Conservation (phyloP, 2,113 vertebrate species). For the Sarotherodon lohbergeri region DNA sequence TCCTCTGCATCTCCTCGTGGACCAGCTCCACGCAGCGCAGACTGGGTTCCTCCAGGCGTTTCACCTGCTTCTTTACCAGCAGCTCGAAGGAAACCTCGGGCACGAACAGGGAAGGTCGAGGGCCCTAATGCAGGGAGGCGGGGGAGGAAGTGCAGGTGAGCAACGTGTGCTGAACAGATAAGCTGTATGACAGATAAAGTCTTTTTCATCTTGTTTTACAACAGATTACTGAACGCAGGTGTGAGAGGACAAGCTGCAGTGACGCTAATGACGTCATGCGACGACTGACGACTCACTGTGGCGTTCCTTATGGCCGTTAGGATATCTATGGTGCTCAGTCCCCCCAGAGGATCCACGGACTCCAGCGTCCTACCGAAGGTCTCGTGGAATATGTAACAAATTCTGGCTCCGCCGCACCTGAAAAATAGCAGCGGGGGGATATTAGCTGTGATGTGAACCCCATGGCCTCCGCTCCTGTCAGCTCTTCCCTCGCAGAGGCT, state of each 20-base stretch:
- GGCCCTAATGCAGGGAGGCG: constrained; percentile 72
- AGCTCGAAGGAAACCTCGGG: constrained; percentile 97
- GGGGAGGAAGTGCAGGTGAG: background rate
- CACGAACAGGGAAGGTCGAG: constrained; percentile 94
- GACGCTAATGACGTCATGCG: background rate
- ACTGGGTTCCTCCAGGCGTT: constrained; percentile 95
- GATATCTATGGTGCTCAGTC: constrained; percentile 96
- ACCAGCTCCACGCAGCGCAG: constrained; percentile 96
- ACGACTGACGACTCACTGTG: constrained; percentile 77
- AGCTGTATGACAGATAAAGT: background rate
- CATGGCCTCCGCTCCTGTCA: constrained; percentile 26
- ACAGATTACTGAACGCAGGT: background rate
- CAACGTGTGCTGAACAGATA: background rate
- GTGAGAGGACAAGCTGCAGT: background rate
- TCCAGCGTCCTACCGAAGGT: constrained; percentile 97
- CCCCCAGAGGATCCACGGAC: constrained; percentile 94
- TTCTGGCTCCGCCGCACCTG: constrained; percentile 95
- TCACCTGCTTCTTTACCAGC: constrained; percentile 96
- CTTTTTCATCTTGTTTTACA: background rate
- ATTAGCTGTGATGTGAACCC: constrained; percentile 34
- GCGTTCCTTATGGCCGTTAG: constrained; percentile 97
- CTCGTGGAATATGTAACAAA: constrained; percentile 99
- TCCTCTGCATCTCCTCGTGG: constrained; percentile 98
- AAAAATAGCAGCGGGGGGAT: constrained; percentile 44
- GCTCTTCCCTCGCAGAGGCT: constrained; percentile 21